These are phyloP conservation scores for Timema podura DNA, from an alignment of 2,888 invertebrate species.

Conservation along the genomic window DNA sequence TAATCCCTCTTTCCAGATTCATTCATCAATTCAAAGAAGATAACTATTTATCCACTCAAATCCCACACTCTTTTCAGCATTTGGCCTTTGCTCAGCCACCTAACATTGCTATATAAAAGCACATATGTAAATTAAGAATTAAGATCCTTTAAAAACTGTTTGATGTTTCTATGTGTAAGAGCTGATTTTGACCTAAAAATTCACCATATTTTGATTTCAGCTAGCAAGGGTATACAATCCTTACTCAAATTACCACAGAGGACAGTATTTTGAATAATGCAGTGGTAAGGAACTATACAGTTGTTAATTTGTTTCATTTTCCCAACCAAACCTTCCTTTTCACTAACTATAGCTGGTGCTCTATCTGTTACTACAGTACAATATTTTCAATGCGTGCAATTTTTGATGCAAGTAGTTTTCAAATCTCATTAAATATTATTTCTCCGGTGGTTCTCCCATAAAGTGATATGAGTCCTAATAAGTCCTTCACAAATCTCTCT, in stretches of 20 bases:
- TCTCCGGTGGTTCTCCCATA: slow-evolving; percentile 7
- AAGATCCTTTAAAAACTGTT: slow-evolving; percentile 11
- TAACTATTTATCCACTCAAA: slow-evolving; percentile 2
- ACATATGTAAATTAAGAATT: slow-evolving; percentile 5
- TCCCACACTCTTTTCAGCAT: background rate
- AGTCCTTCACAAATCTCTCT: background rate
- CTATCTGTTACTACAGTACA: background rate
- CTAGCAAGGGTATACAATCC: background rate
- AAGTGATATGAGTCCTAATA: background rate
- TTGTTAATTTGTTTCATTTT: slow-evolving; percentile 6
- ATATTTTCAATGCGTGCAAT: background rate
- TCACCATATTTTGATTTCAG: background rate
- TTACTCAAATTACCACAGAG: background rate
- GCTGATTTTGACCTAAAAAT: background rate
- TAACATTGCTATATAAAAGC: background rate
- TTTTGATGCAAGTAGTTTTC: background rate
- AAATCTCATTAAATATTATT: slow-evolving; percentile 7
- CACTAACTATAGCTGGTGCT: background rate
- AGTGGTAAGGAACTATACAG: slow-evolving; percentile 3
- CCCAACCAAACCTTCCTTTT: background rate
- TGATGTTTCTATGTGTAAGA: background rate
- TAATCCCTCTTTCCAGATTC: background rate
- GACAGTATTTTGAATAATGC: slow-evolving; percentile 8
- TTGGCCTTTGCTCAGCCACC: slow-evolving; percentile 5
- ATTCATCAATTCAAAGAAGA: background rate